Conservation (phyloP, 2,797 vertebrate genomes). For the Peromyscus melanophrys region DNA sequence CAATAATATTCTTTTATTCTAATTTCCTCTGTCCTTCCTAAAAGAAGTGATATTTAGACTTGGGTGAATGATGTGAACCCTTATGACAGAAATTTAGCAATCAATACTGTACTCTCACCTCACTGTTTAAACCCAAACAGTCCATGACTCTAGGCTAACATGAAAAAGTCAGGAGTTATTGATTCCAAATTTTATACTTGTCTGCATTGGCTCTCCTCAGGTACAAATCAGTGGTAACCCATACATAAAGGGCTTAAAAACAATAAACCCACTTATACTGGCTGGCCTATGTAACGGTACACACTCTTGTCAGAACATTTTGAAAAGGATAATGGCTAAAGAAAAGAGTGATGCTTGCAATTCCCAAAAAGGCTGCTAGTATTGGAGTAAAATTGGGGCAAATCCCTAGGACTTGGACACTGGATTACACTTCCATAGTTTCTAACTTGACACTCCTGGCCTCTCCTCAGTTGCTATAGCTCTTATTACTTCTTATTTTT, state of each 20-base stretch:
- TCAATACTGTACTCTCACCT: background rate
- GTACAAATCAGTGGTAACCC: constrained; percentile 24
- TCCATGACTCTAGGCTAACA: background rate
- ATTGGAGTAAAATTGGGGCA: background rate
- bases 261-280: background rate
- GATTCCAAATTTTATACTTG: background rate
- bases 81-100: background rate
- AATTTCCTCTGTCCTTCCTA: constrained; percentile 16
- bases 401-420: background rate
- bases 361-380: constrained; percentile 9
- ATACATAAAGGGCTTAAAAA: background rate
- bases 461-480: background rate
- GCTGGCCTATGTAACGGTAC: background rate
- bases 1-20: constrained; percentile 12
- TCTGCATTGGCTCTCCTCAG: background rate
- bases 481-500: background rate
- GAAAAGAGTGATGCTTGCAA: constrained; percentile 30
- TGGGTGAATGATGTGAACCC: background rate
- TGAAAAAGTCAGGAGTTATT: background rate
- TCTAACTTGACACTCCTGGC: background rate
- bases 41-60: constrained; percentile 27
- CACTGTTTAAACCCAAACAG: background rate
- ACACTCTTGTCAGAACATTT: constrained; percentile 6
- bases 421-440: background rate
- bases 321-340: constrained; percentile 35